Evolutionary conservation across 2,888 invertebrate species (phyloP), one percentile per base, ranked within the genome.

Genomic region (Chaetoderma sp.): DNA sequence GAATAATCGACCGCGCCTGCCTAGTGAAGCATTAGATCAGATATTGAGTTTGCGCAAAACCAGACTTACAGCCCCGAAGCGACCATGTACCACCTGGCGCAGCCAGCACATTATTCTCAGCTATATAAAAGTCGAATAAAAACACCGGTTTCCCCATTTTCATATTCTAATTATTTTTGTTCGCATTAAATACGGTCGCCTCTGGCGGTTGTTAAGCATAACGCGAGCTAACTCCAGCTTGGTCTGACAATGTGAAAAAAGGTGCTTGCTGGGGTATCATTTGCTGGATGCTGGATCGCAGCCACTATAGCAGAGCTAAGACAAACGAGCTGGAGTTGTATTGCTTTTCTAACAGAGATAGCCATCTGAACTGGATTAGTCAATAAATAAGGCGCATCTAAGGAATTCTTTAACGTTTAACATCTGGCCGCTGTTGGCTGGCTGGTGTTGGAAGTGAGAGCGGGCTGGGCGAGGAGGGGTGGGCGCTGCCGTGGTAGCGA

Each of bases 341-440:
- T n/a, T n/a, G n/a, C n/a, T n/a, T n/a, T n/a, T 63, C 62, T 71
- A 70, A 71, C 71, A 72, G 67, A 68, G 77, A 75, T 74, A 74
- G 74, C 70, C 70, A 72, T 77, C 73, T 73, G 77, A 75, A 68
- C 63, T 71, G 69, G 80, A 79, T 80, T 78, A 81, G 80, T 82
- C 81, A 80, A 82, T 81, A 82, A 81, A 80, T 78, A 82, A 75
- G 75, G 74, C 71, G 73, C 78, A 77, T 77, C 76, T 70, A 72
- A 74, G 77, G 80, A 78, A 78, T 78, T 76, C 77, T 72, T 74
- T 73, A 73, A 74, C 77, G 71, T 72, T 71, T 75, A 78, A 77
- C 82, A 82, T 81, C 82, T 82, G 82, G 82, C 78, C 74, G 47
- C 18, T 30, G 49, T 23, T 28, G 32, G 49, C 79, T 71, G 67